These are phyloP conservation scores for Ischnura elegans DNA, from an alignment of 2,888 invertebrate genomes.

Conservation along the genomic window DNA sequence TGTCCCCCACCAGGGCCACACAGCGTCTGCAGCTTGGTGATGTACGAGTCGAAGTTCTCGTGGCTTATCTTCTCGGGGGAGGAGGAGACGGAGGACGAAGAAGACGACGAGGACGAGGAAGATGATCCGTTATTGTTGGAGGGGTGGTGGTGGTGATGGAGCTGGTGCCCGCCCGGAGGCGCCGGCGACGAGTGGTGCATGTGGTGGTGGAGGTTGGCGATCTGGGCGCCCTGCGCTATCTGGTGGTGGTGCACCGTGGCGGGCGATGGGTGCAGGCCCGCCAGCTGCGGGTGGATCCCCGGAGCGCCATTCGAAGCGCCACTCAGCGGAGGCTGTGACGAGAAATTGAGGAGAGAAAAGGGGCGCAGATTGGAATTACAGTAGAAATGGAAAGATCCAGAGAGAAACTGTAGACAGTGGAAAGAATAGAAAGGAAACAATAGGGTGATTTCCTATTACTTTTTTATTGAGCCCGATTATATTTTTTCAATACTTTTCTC, in stretches of 20 bases:
- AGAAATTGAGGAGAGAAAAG: too few species aligned
- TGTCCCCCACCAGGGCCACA: constrained; percentile 83
- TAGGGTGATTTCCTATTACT: too few species aligned
- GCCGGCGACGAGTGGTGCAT: constrained; percentile 52
- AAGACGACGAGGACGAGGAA: neutral
- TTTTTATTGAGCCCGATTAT: too few species aligned
- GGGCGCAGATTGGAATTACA: too few species aligned
- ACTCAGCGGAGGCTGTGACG: neutral
- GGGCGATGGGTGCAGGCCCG: neutral
- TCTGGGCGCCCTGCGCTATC: neutral
- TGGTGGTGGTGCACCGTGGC: neutral
- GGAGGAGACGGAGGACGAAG: constrained; percentile 71
- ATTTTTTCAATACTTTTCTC: too few species aligned
- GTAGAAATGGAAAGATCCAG: too few species aligned
- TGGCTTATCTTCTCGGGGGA: constrained; percentile 86
- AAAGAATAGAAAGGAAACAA: too few species aligned
- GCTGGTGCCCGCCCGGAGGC: neutral
- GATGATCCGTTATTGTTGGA: neutral
- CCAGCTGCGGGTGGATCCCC: neutral
- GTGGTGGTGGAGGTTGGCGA: constrained; percentile 67
- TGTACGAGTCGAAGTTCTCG: constrained; percentile 95
- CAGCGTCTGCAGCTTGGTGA: constrained; percentile 93
- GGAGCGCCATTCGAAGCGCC: neutral
- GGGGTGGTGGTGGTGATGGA: constrained; percentile 64
- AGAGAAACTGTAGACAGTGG: too few species aligned